Base-by-base conservation (phyloP, 2,113 vertebrate genomes). In the Promerops cafer region DNA sequence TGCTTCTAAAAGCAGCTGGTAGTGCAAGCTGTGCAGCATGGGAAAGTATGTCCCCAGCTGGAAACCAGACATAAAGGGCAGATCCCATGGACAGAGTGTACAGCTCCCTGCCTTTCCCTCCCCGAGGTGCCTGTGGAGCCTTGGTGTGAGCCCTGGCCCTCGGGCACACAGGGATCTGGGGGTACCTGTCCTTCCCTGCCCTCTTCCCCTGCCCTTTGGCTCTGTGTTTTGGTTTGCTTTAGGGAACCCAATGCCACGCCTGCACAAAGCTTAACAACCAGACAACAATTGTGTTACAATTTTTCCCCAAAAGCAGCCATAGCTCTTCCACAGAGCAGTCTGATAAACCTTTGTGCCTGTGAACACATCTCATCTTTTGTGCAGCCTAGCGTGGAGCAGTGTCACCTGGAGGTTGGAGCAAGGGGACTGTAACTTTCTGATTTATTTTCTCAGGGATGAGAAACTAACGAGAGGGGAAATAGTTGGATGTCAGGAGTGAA, bases 211-310 rank as follows among this genome's bases (percentile, higher is more conserved):
- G 4, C 71, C 44, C 40, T 74, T 49, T 47, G 53, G 9, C 44
- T 60, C 21, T 9, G 35, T 33, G 23, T 42, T 82, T 8, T 30
- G 53, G 5, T 2, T 80, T 72, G 37, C 30, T 1, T 6, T 37
- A 79, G 57, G 16, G 30, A 91, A 8, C 20, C 18, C 35, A 65
- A 0, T 19, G 35, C 42, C 11, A 19, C 1, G 0, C 31, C 56
- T 56, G 59, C 50, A 53, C 22, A 37, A 71, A 86, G 22, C 42
- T 79, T 57, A 85, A 37, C 16, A 35, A 19, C 47, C 42, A 59
- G 26, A 33, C 45, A 81, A 35, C 14, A 17, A 3, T 8, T 49
- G 37, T 68, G 39, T 68, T 59, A 5, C 1, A 4, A 1, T n/a
- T 91, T 63, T 75, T 9, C 30, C 74, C 30, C 35, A 9, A 74